Conservation (phyloP, 2,113 vertebrate species). For the Eulemur macaco region DNA sequence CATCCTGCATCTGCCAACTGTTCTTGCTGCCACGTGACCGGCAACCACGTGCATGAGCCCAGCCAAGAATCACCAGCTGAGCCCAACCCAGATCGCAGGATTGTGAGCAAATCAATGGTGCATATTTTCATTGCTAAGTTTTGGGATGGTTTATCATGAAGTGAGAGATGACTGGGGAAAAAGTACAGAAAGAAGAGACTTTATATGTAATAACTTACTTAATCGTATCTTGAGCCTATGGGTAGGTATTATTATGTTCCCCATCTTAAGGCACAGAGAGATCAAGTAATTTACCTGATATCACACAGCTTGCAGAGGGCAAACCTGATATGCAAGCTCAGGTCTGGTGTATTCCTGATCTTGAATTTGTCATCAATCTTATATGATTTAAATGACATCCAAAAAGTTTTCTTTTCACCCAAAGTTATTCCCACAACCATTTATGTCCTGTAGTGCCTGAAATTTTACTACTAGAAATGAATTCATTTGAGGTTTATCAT, state of each 20-base stretch:
- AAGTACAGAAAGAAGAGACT: background rate
- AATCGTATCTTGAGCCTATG: background rate
- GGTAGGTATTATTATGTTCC: background rate
- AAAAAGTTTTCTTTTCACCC: background rate
- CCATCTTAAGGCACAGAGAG: background rate
- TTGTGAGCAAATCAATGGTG: fast-evolving
- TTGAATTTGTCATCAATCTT: background rate
- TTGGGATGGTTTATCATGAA: background rate
- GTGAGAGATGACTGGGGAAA: background rate
- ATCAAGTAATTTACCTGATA: background rate
- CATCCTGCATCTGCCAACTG: background rate
- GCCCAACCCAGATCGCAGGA: fast-evolving
- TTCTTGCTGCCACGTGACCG: background rate
- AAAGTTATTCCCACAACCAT: background rate
- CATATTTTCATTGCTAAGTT: background rate
- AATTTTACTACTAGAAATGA: background rate
- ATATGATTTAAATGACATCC: background rate
- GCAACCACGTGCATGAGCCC: background rate
- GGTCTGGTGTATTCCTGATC: background rate
- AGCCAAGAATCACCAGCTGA: background rate
- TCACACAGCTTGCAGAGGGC: background rate
- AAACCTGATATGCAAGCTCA: background rate
- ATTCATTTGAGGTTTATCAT: background rate
- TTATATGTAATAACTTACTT: background rate
- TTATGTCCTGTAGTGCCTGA: background rate